Base-by-base conservation (phyloP, 2,797 vertebrate species). In the Potorous gilbertii region DNA sequence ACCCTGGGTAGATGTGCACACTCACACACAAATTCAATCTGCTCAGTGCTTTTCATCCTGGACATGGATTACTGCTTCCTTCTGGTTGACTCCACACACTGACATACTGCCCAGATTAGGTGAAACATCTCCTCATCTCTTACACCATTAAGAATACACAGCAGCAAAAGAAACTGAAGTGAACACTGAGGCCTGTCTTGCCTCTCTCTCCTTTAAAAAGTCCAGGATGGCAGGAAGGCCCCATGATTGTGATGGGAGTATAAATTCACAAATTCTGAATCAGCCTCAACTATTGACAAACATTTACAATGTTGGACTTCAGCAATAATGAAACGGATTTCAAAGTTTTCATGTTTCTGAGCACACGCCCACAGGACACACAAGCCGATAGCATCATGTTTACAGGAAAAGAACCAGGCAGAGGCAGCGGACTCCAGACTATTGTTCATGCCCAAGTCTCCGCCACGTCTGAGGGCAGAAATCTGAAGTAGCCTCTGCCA, bases 1-100 rank as follows among this genome's bases (percentile, higher is more conserved):
- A 18, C 1, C 89, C 74, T 9, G 50, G 54, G 29, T 13, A 56
- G 57, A 31, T 31, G 90, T 8, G 59, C 28, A 89, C 91, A 95
- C 54, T 95, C 95, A 98, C 97, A 96, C 55, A 96, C 16, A 96
- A 87, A 59, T 89, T n/a, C 94, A 95, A 90, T 6, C 50, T n/a
- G 29, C 34, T 97, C 46, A 34, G 96, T 54, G 34, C 56, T 50
- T 34, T 91, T 97, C 40, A 0, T 97, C 96, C 93, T 90, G 96
- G 81, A 21, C 16, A 40, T 10, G 34, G 46, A 55, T 50, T 90
- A 59, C 52, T 74, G 18, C 62, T 91, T 92, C 46, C 14, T 74
- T 95, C 46, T 91, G 66, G 4, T 12, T 52, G 24, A 1, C 66
- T 55, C 31, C 14, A 93, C 1, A 54, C 11, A 13, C 81, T 62